Evolutionary conservation across 64 coral and sea anemone species (phyloP).

Genomic region (Acropora yongei): DNA sequence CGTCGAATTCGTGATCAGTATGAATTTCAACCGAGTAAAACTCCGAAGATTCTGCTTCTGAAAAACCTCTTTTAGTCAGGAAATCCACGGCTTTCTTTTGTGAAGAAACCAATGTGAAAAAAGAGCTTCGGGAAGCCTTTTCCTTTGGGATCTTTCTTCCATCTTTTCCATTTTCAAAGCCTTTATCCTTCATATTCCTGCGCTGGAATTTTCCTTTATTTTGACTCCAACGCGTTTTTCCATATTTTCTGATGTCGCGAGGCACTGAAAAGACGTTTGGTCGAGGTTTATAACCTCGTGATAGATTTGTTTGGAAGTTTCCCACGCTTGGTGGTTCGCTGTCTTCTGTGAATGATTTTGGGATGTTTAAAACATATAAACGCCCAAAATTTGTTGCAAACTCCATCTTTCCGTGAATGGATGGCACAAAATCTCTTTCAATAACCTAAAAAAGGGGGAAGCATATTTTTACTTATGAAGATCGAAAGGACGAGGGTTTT

Average conservation of each 20-base stretch:
- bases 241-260: constrained; percentile 5
- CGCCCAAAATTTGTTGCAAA: constrained; percentile 91
- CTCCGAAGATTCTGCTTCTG: background rate
- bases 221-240: background rate
- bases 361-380: constrained; percentile 88
- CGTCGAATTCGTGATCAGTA: constrained; percentile 59
- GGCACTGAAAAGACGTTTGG: background rate
- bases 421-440: constrained; percentile 67
- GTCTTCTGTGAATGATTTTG: constrained; percentile 95
- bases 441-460: constrained; percentile 48
- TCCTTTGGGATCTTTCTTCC: constrained; percentile 34
- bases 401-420: constrained; percentile 78
- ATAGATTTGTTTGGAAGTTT: constrained; percentile 79
- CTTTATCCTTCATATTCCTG: background rate
- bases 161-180: background rate
- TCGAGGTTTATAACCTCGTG: constrained; percentile 64
- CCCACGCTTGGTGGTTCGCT: constrained; percentile 75
- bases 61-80: constrained; percentile 42
- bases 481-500: background rate
- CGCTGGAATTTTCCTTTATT: background rate
- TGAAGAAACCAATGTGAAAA: constrained; percentile 79
- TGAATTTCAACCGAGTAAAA: constrained; percentile 36
- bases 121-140: constrained; percentile 82
- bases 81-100: constrained; percentile 66
- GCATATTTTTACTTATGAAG: background rate